These are phyloP conservation scores for Philypnodon macrostomus DNA, from an alignment of 2,797 vertebrate genomes.

Conservation along the genomic window DNA sequence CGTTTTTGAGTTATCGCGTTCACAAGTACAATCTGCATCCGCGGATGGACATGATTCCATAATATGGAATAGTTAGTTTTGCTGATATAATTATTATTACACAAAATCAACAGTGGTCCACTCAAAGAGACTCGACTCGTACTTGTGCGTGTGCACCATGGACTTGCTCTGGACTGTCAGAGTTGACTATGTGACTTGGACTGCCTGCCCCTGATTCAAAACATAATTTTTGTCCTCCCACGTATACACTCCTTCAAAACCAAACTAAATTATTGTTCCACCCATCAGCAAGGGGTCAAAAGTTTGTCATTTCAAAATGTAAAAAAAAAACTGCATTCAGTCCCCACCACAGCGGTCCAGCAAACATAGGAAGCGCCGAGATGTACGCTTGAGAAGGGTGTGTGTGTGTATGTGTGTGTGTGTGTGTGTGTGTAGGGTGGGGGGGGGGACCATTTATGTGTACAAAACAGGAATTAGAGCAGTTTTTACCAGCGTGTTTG, in stretches of 20 bases:
- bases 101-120: too few species aligned
- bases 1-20: too few species aligned
- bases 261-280: slow-evolving; percentile 40
- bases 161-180: too few species aligned
- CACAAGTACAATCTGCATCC: too few species aligned
- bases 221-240: too few species aligned
- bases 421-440: background rate
- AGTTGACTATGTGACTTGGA: too few species aligned
- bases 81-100: too few species aligned
- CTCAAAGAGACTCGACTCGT: too few species aligned
- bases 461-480: slow-evolving; percentile 46
- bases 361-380: slow-evolving; percentile 12
- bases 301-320: slow-evolving; percentile 30
- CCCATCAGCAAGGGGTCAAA: slow-evolving; percentile 45
- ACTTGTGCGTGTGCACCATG: too few species aligned
- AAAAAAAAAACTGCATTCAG: slow-evolving; percentile 17
- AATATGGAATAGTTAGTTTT: too few species aligned
- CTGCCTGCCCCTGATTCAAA: too few species aligned
- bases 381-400: slow-evolving; percentile 35
- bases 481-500: slow-evolving; percentile 17
- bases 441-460: slow-evolving; percentile 34
- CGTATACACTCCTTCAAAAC: slow-evolving; percentile 21
- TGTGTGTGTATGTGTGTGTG: slow-evolving; percentile 10
- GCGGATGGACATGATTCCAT: too few species aligned
- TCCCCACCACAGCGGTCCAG: slow-evolving; percentile 7